Conservation (phyloP, 1,140 invertebrate genomes). For the Drosophila repletoides region DNA sequence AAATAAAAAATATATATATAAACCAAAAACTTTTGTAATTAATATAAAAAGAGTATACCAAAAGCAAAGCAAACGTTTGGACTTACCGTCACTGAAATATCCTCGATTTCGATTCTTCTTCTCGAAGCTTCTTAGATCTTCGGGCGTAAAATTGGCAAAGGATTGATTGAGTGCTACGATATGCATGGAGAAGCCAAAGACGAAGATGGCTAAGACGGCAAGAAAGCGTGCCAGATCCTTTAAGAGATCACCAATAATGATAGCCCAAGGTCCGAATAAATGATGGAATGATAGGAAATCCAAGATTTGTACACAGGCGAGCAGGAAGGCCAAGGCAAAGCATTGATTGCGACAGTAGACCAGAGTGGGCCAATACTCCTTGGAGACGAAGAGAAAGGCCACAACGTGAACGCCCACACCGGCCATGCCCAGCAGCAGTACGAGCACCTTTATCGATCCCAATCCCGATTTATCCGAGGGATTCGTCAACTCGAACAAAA, state of each 20-base stretch:
- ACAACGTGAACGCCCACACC: conserved; percentile 95
- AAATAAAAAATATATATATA: conserved; percentile 5
- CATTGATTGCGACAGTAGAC: conserved; percentile 98
- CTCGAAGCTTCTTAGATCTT: conserved; percentile 84
- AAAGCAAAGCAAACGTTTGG: conserved; percentile 68
- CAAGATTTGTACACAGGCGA: conserved; percentile 98
- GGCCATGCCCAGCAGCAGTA: conserved; percentile 95
- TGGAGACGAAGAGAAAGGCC: conserved; percentile 87
- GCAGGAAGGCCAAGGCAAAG: conserved; percentile 95
- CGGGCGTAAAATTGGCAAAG: conserved; percentile 86
- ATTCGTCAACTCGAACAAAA: conserved; percentile 98
- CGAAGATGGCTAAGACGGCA: conserved; percentile 98
- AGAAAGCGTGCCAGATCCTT: conserved; percentile 97
- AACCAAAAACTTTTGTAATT: conserved; percentile 1
- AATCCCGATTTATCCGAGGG: conserved; percentile 97
- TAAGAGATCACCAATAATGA: conserved; percentile 94
- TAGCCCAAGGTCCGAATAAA: conserved; percentile 98
- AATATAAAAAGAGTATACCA: neutral
- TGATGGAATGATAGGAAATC: conserved; percentile 99
- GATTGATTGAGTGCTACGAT: conserved; percentile 98
- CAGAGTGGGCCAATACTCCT: conserved; percentile 90
- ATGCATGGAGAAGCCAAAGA: conserved; percentile 99
- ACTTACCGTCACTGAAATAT: conserved; percentile 90
- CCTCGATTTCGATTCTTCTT: conserved; percentile 82
- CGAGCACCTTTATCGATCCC: conserved; percentile 95